Evolutionary conservation across 2,113 vertebrate species (phyloP), one percentile per base, ranked within the genome.

Genomic region (Ammodytes dubius): DNA sequence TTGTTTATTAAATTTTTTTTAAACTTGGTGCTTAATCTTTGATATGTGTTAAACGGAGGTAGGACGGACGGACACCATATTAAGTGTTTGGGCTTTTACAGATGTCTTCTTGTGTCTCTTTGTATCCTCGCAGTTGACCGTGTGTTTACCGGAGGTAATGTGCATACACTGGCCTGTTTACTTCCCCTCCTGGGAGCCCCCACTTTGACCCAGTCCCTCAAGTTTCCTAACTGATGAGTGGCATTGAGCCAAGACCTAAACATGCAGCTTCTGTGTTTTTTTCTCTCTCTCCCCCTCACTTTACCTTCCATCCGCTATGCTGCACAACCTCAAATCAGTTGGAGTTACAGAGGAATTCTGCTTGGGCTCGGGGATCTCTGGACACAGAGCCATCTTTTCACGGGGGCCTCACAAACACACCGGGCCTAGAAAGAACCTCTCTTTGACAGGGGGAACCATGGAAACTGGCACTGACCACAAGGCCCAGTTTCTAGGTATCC

Each of bases 351-450:
- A 82, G 74, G 75, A 84, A 93, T 88, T 83, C 84, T 84, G 77
- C 81, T 74, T 65, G 74, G 76, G 66, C 65, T 84, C 52, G 12
- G 74, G 27, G 70, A 81, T 60, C 68, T 79, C 45, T 17, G 77
- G 86, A 92, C 79, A 92, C 92, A 93, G 88, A 90, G 85, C 77
- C 88, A 88, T 91, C 89, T 93, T 91, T 94, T 94, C 87, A 93
- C 73, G 1, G 50, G 74, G 63, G 73, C 58, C 82, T 92, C 73
- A 77, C 87, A 87, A 91, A 90, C 86, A 87, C 84, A 69, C 72
- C 52, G 19, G 81, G n/a, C 74, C 79, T 53, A 79, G 83, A 88
- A 70, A 89, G 84, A 82, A 85, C 49, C 79, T 85, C 69, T 50
- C 82, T 89, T 93, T 92, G 83, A 92, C 72, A 42, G 70, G 43